Conservation (phyloP, 92 coral and sea anemone species). For the Epizoanthus ramosus region DNA sequence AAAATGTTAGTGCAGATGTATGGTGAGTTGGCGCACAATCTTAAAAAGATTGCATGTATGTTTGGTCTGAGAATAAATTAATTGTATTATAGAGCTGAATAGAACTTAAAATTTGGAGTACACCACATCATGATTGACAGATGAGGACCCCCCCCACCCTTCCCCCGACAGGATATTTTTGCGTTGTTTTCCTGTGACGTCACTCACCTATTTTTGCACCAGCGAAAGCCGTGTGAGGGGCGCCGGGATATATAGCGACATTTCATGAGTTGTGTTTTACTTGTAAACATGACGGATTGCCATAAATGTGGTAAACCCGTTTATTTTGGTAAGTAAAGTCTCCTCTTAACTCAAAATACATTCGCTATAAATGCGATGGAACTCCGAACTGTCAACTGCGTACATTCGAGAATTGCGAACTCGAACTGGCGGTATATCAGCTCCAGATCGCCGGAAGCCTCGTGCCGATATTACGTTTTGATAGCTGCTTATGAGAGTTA, state of each 20-base stretch:
- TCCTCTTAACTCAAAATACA: neutral
- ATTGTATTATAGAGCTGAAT: too few species aligned
- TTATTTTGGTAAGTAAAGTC: slow-evolving; percentile 86
- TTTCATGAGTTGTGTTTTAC: neutral
- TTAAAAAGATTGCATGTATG: too few species aligned
- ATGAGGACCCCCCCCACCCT: neutral
- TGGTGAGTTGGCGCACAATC: too few species aligned
- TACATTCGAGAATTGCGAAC: too few species aligned
- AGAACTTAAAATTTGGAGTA: too few species aligned
- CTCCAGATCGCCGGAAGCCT: neutral
- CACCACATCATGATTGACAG: too few species aligned
- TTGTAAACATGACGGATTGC: slow-evolving; percentile 79
- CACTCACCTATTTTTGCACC: neutral
- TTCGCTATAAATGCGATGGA: neutral
- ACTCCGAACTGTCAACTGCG: too few species aligned
- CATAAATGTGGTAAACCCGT: slow-evolving; percentile 95
- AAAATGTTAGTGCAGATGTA: too few species aligned
- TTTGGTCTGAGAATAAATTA: too few species aligned
- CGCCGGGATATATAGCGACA: neutral
- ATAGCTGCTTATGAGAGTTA: neutral
- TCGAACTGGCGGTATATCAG: too few species aligned
- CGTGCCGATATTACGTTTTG: neutral
- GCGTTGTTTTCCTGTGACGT: slow-evolving; percentile 16
- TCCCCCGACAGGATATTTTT: neutral
- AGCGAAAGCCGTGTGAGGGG: neutral